Conservation (phyloP, 2,888 invertebrate species). For the Lymantria dispar region DNA sequence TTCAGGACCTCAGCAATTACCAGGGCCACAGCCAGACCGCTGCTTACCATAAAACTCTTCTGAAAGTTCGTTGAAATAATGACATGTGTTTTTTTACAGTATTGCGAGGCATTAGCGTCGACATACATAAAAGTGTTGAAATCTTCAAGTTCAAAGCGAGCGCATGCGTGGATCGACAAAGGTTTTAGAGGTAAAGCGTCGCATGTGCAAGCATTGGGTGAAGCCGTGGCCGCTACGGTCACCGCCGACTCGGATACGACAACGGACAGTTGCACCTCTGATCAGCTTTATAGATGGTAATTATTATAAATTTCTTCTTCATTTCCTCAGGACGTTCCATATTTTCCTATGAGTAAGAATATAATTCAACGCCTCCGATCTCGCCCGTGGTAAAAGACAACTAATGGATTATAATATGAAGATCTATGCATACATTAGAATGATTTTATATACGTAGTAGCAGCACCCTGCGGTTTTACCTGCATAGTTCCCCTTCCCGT, state of each 20-base stretch:
- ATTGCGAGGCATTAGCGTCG: constrained; percentile 88
- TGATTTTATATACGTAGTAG: too few relatives aligned
- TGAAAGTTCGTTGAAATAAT: background rate
- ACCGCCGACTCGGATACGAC: constrained; percentile 54
- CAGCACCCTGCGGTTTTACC: too few relatives aligned
- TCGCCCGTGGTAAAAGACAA: too few relatives aligned
- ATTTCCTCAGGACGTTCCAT: too few relatives aligned
- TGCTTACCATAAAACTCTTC: too few relatives aligned
- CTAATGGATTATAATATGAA: too few relatives aligned
- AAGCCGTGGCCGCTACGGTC: constrained; percentile 61
- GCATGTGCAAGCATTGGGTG: constrained; percentile 70
- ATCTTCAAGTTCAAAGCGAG: constrained; percentile 52
- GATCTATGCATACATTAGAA: too few relatives aligned
- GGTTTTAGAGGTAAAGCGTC: constrained; percentile 65
- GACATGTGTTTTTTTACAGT: constrained; percentile 65
- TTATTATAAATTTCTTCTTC: background rate
- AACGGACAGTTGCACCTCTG: constrained; percentile 45
- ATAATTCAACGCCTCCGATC: too few relatives aligned
- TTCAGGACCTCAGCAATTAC: too few relatives aligned
- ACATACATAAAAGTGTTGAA: constrained; percentile 88
- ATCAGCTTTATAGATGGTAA: constrained; percentile 60
- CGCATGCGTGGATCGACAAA: constrained; percentile 62
- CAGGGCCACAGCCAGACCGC: too few relatives aligned
- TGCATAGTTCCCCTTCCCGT: too few relatives aligned
- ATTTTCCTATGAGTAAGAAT: too few relatives aligned